Percentiles rank a stretch among this genome's conserved stretches.
phyloP scores from a whole-genome alignment of 2,797 vertebrate genomes.

The Artibeus lituratus region DNA sequence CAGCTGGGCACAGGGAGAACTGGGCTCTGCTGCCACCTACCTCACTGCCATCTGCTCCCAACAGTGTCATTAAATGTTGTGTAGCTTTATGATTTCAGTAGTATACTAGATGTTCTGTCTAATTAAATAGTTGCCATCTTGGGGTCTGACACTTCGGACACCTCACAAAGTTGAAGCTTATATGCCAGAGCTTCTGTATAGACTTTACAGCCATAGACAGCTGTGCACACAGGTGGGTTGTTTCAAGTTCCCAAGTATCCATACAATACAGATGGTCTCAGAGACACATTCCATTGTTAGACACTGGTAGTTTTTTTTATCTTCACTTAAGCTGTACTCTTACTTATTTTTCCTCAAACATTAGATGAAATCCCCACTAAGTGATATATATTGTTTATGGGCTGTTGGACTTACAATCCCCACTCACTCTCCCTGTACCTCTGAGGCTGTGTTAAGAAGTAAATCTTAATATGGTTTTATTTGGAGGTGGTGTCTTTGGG shows the following conservation, averaged over 20 bases:
- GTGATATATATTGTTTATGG: neutral
- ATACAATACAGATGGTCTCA: neutral
- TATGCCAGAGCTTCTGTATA: neutral
- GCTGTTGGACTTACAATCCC: neutral
- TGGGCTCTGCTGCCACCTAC: too few species aligned
- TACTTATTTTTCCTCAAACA: neutral
- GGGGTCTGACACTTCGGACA: neutral
- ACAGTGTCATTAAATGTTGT: neutral
- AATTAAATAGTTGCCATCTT: neutral
- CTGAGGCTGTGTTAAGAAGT: neutral
- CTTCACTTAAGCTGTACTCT: neutral
- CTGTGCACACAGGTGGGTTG: neutral
- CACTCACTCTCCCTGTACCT: neutral
- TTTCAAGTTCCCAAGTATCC: neutral
- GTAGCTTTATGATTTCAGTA: neutral
- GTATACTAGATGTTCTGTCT: neutral
- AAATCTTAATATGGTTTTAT: neutral
- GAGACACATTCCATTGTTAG: neutral
- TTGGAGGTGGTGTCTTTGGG: neutral
- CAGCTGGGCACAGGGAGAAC: too few species aligned
- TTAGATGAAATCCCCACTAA: neutral
- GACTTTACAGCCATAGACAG: neutral
- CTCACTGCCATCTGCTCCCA: neutral
- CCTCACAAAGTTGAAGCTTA: slow-evolving; percentile 8
- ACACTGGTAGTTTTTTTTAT: neutral